Conservation (phyloP, 2,797 vertebrate genomes). For the Austrolebias charrua region DNA sequence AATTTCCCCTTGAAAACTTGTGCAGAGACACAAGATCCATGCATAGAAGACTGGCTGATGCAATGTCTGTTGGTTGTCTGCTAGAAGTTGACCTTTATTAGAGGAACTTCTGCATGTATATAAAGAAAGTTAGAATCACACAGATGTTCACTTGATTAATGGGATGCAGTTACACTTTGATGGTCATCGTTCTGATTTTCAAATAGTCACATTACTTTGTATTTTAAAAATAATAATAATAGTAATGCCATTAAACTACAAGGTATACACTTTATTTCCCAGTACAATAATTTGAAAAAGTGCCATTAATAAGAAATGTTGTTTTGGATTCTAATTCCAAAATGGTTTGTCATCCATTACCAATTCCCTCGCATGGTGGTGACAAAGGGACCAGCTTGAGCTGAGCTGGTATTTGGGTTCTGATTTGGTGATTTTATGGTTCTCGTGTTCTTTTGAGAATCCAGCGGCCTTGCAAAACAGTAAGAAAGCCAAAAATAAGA, state of each 20-base stretch:
- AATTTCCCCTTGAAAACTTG: constrained; percentile 16
- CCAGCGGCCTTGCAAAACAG: neutral
- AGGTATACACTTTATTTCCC: no score
- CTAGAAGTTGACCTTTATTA: constrained; percentile 36
- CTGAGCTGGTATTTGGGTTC: neutral
- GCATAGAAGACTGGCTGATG: constrained; percentile 6
- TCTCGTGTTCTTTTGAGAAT: neutral
- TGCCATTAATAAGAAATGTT: no score
- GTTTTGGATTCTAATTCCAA: no score
- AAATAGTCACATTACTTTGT: no score
- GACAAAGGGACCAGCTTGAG: neutral
- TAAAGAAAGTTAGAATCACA: constrained; percentile 20
- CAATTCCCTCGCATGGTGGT: no score
- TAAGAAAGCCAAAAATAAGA: neutral
- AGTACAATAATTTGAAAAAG: no score
- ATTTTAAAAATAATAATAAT: no score
- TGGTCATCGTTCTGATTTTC: no score
- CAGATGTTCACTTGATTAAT: constrained; percentile 22
- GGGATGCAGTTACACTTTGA: no score
- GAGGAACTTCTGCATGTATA: constrained; percentile 7
- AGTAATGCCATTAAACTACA: no score
- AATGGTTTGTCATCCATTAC: no score
- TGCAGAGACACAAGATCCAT: neutral
- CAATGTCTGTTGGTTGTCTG: constrained; percentile 17
- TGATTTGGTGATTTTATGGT: neutral